Percentiles rank a stretch among this genome's conserved stretches.
These are phyloP conservation scores for Falco rusticolus DNA, from an alignment of 2,797 vertebrate genomes.

Conservation along the genomic window DNA sequence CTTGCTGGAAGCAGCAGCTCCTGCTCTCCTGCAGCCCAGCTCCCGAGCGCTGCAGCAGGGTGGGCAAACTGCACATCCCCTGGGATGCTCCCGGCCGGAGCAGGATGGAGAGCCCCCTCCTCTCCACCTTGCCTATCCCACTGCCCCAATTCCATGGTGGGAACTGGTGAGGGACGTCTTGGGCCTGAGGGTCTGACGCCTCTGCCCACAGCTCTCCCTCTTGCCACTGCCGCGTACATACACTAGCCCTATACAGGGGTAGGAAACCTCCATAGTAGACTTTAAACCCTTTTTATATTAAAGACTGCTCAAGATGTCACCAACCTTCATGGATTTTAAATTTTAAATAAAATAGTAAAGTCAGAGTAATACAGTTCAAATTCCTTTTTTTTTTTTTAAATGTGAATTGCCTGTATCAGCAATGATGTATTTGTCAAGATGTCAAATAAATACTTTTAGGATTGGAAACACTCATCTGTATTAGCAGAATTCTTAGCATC, in stretches of 20 bases:
- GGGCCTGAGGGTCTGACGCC: not conserved
- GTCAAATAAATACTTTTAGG: not conserved
- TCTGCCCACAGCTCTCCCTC: not conserved
- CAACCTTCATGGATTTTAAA: not conserved
- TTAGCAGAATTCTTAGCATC: not conserved
- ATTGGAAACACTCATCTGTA: not conserved
- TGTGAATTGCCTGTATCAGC: not conserved
- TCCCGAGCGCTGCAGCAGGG: accelerated
- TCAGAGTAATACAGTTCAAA: not conserved
- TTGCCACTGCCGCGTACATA: accelerated
- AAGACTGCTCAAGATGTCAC: not conserved
- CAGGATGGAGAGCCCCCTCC: not conserved
- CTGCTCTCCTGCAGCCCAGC: not conserved
- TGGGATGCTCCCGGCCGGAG: not conserved
- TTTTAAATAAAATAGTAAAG: not conserved
- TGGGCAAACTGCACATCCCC: not conserved
- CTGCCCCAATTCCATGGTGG: accelerated
- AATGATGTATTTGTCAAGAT: not conserved
- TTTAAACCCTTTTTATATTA: not conserved
- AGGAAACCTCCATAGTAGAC: not conserved
- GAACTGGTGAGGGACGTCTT: accelerated
- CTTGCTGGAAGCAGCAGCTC: not conserved
- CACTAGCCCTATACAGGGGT: not conserved
- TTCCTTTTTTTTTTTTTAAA: not conserved
- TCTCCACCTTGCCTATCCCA: not conserved